Evolutionary conservation across 2,797 vertebrate genomes (phyloP), one percentile per base, ranked within the genome.

Genomic region (Pachyuromys duprasi): DNA sequence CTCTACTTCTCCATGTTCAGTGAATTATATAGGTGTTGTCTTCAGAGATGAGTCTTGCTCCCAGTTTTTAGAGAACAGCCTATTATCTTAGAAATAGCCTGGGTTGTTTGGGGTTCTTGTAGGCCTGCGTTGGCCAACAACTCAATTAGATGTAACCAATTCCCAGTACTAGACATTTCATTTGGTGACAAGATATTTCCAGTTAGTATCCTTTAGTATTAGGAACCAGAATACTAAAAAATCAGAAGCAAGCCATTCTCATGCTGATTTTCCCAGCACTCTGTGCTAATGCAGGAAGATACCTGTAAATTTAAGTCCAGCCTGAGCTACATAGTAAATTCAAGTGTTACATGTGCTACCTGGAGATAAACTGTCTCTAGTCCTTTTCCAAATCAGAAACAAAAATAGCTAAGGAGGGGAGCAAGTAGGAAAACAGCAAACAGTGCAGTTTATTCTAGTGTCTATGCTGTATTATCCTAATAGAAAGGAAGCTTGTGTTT

Each of bases 191-290:
- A n/a, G 31, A 31, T 8, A 18, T 79, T 6, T 33, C 17, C 9
- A 2, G 17, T 78, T 33, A 17, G 8, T 53, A 17, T 79, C 8
- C 12, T 53, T 79, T 93, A 74, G 94, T 33, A 5, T 17, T 17
- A 93, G 70, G 8, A 95, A 89, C 26, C 8, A 83, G 88, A 89
- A 33, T 65, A 92, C 93, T 89, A 28, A 42, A 42, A 63, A 65
- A 49, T 20, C 26, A 45, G 28, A 83, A 33, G 18, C 39, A 5
- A 49, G 15, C 11, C 22, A 45, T 15, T 8, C 17, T 6, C 28
- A 33, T 45, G 3, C 36, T 45, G 42, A 8, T 82, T 33, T 65
- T 33, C 9, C 39, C 62, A 67, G 42, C 39, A 49, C 82, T 84
- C 42, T 31, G 62, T 4, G 28, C 8, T 49, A 31, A 67, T 12